These are phyloP conservation scores for Spondyliosoma cantharus DNA, from an alignment of 2,797 vertebrate species.

Conservation along the genomic window DNA sequence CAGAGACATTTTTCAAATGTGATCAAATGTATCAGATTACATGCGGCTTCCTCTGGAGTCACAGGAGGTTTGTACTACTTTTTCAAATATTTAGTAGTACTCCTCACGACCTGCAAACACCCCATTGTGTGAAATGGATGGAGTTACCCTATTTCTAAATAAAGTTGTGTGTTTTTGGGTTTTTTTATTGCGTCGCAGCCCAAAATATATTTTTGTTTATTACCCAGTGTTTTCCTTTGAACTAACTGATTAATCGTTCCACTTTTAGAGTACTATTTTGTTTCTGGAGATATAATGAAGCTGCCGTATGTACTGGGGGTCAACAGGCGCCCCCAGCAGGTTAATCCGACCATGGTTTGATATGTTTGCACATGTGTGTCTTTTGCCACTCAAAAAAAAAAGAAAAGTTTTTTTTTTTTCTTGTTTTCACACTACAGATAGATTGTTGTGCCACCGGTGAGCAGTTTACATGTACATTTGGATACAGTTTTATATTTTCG, in stretches of 20 bases:
- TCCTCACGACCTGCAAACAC: no score
- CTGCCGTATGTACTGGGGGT: not conserved
- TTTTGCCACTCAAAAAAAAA: constrained; percentile 5
- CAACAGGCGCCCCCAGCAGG: not conserved
- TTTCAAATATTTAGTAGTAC: no score
- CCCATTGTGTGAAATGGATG: no score
- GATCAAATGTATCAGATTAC: no score
- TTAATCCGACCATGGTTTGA: not conserved
- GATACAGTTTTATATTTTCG: constrained; percentile 30
- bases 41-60: no score
- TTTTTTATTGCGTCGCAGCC: not conserved
- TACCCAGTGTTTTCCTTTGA: not conserved
- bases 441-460: not conserved
- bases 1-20: no score
- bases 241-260: not conserved
- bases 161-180: no score
- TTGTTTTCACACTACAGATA: constrained; percentile 19
- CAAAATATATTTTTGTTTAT: not conserved
- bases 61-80: no score
- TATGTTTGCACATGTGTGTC: not conserved
- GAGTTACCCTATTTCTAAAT: no score
- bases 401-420: not conserved
- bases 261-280: not conserved
- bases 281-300: not conserved
- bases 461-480: constrained; percentile 18